Base-by-base conservation (phyloP, 2,113 vertebrate genomes). In the Chroicocephalus ridibundus region DNA sequence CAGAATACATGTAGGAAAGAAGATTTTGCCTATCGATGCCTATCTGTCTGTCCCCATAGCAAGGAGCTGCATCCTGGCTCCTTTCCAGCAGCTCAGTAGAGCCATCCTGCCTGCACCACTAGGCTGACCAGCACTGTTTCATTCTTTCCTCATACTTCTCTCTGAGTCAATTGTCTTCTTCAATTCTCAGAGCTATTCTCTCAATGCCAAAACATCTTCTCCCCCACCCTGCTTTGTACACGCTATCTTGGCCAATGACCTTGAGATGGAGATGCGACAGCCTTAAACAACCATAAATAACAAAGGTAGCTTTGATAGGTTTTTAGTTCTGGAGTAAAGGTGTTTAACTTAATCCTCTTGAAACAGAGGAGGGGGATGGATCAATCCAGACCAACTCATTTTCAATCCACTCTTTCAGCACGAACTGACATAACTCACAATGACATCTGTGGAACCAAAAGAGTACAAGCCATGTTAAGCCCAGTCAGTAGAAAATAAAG, bases 1-100 rank as follows among this genome's bases (percentile, higher is more conserved):
- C 29, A 66, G 27, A 61, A 40, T 7, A 2, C 6, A 19, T 0
- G 0, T 1, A 34, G 29, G 27, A 55, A 74, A 34, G 2, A 18
- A 47, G 13, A 4, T 9, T 95, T 70, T 57, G 64, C 8, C 8
- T 26, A 8, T 38, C 36, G 34, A 0, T 36, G 13, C n/a, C 31
- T 51, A 1, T 21, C 21, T 77, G 31, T 66, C 55, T 81, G 38
- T 36, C 21, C 58, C 64, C 20, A 68, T 13, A 32, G 32, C 47
- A 64, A 64, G 52, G 42, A 82, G 17, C 9, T 75, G 46, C 24
- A 46, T 60, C 25, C 32, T 52, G 52, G 19, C 11, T 46, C 22
- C 38, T 34, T 70, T 57, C 27, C 61, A 62, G 70, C 34, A 64
- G 16, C 55, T 90, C 42, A 40, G 15, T 1, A 27, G 47, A 64